Percentiles rank a stretch among this genome's conserved stretches.
These are phyloP conservation scores for human DNA, from an alignment of 2,113 vertebrate species.

Conservation along the genomic window DNA sequence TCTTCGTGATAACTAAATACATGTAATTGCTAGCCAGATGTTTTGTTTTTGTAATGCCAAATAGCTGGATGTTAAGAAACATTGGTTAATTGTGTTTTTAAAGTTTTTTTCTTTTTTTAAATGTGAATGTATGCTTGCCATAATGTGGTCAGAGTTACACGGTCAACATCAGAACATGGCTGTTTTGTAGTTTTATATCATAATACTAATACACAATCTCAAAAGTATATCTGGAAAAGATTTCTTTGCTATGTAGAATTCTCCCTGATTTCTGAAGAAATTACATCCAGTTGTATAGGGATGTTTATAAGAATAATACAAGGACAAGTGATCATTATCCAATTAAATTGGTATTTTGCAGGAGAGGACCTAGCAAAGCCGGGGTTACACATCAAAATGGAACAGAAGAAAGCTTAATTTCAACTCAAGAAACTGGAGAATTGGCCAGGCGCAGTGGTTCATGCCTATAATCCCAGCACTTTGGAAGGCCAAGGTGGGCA, in stretches of 20 bases:
- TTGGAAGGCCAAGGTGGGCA: too few species aligned
- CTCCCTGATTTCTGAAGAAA: conserved; percentile 42
- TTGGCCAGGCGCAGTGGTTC: background rate
- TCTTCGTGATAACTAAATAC: conserved; percentile 16
- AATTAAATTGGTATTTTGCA: background rate
- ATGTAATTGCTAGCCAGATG: conserved; percentile 29
- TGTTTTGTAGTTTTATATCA: background rate
- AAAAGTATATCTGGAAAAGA: background rate
- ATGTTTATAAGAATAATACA: background rate
- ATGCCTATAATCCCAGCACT: too few species aligned
- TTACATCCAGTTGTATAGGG: background rate
- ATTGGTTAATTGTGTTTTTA: conserved; percentile 21
- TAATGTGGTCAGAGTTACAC: background rate
- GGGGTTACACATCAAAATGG: background rate
- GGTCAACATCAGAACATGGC: background rate
- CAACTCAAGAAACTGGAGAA: conserved; percentile 3
- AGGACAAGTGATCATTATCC: background rate
- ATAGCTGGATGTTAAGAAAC: conserved; percentile 54
- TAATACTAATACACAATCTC: background rate
- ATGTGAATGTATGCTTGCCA: background rate
- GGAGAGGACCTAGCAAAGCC: background rate
- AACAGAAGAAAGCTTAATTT: conserved; percentile 31
- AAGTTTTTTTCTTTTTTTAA: background rate
- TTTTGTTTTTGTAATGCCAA: conserved; percentile 53
- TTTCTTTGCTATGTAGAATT: conserved; percentile 13